These are phyloP conservation scores for Iguana delicatissima DNA, from an alignment of 2,797 vertebrate genomes.

Conservation along the genomic window DNA sequence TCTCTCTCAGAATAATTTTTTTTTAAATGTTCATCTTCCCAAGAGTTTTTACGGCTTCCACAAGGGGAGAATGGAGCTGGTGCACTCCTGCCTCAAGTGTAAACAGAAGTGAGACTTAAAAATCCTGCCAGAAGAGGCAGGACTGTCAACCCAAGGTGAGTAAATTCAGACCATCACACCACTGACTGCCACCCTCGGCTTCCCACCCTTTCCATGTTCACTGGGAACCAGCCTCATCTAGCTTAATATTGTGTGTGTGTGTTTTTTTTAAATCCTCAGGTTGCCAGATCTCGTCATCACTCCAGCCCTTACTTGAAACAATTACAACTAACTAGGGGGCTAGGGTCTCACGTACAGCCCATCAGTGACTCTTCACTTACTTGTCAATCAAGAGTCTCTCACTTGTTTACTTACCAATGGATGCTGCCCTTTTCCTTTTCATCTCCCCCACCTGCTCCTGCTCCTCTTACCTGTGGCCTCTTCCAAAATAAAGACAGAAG, in stretches of 20 bases:
- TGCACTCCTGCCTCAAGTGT: too few relatives aligned
- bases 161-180: not conserved
- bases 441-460: not conserved
- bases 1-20: not conserved
- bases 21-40: not conserved
- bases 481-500: too few relatives aligned
- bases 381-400: too few relatives aligned
- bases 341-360: fast-evolving
- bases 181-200: not conserved
- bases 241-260: not conserved
- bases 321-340: too few relatives aligned
- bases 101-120: not conserved
- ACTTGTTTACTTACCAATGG: too few relatives aligned
- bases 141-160: too few relatives aligned
- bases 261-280: fast-evolving
- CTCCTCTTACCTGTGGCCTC: not conserved
- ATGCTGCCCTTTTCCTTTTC: too few relatives aligned
- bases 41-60: too few relatives aligned
- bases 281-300: not conserved
- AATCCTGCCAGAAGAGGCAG: too few relatives aligned
- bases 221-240: too few relatives aligned
- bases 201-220: not conserved
- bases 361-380: too few relatives aligned
- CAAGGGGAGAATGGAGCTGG: not conserved
- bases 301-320: not conserved